phyloP scores from a whole-genome alignment of 30 jellyfish, hydroid and myxozoan genomes.

The Turritopsis rubra region DNA sequence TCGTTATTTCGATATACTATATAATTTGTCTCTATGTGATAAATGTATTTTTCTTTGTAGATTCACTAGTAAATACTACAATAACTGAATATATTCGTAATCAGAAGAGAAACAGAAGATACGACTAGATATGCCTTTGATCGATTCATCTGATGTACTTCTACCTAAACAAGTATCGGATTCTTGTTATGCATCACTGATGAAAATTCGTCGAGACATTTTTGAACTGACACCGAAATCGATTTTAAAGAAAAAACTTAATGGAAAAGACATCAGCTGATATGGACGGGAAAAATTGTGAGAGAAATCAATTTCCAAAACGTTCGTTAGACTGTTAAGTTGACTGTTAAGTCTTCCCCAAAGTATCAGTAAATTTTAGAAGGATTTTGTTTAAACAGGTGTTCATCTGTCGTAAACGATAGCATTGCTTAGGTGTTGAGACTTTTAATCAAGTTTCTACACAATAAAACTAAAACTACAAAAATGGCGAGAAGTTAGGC shows the following conservation, averaged over 20 bases:
- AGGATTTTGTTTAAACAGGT: too few species aligned
- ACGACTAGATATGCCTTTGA: background rate
- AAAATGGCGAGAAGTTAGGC: too few species aligned
- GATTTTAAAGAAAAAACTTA: background rate
- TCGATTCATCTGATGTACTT: background rate
- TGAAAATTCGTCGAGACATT: conserved; percentile 8
- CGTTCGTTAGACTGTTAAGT: too few species aligned
- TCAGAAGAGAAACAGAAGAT: background rate
- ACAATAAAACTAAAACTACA: too few species aligned
- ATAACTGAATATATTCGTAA: background rate
- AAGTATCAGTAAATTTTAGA: too few species aligned
- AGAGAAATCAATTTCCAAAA: too few species aligned
- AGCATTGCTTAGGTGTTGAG: too few species aligned
- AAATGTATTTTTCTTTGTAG: background rate
- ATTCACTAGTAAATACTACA: background rate
- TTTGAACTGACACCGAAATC: conserved; percentile 22
- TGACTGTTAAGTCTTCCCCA: too few species aligned
- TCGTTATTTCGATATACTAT: too few species aligned
- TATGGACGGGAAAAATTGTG: background rate
- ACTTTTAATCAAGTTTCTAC: too few species aligned
- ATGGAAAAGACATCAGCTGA: background rate
- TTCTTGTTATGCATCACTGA: conserved; percentile 22
- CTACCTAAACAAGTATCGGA: conserved; percentile 19
- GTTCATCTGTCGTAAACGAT: too few species aligned
- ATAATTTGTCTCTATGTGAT: too few species aligned